Conservation (phyloP, 2,113 vertebrate genomes). For the Lipophrys pholis region DNA sequence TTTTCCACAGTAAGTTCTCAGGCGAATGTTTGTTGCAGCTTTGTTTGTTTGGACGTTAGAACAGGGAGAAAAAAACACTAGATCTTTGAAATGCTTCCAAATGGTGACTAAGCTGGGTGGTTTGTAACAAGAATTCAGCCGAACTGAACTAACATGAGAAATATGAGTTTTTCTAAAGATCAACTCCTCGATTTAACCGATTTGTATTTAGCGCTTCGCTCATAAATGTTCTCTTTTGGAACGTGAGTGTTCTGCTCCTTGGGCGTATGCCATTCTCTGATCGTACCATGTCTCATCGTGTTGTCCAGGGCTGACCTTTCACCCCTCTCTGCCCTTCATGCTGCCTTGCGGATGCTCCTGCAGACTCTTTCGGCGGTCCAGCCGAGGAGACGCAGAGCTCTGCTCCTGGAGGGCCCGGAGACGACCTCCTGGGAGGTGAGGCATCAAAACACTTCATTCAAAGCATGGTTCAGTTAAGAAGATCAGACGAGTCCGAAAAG, state of each 20-base stretch:
- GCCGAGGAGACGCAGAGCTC: conserved; percentile 85
- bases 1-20: conserved; percentile 10
- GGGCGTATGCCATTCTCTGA: conserved; percentile 1
- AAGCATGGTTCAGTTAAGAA: not conserved
- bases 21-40: not conserved
- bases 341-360: conserved; percentile 74
- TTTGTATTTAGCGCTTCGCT: not conserved
- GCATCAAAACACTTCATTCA: not conserved
- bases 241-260: not conserved
- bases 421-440: conserved; percentile 95
- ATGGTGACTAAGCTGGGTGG: not conserved
- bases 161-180: too few species aligned
- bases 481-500: not conserved
- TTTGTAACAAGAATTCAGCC: too few species aligned
- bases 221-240: not conserved
- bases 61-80: not conserved
- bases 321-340: conserved; percentile 78
- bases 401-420: conserved; percentile 87
- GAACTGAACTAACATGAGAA: not conserved
- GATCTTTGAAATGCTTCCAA: not conserved
- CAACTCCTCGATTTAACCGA: too few species aligned
- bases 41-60: not conserved
- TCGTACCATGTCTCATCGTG: conserved; percentile 59
- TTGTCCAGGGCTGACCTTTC: conserved; percentile 69
- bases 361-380: conserved; percentile 92